Evolutionary conservation across 1,140 invertebrate genomes (phyloP), one percentile per base, ranked within the genome.

Genomic region (Micrasema longulum): DNA sequence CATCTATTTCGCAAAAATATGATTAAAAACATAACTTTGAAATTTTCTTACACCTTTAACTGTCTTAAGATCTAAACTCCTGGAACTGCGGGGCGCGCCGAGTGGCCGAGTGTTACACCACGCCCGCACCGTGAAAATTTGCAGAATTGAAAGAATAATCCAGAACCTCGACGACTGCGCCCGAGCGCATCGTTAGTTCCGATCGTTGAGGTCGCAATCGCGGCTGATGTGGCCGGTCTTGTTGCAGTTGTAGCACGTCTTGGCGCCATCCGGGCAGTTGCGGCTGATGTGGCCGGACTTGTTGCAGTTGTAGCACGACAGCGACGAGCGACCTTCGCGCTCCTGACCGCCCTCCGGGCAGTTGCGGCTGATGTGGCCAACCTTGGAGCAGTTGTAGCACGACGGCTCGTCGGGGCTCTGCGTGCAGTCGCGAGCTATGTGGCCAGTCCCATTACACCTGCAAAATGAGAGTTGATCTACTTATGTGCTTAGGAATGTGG

Each of bases 341-440:
- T 84, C 81, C 10, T 84, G 81, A 65, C 88, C 87, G 77, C 85
- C 87, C 79, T 92, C 91, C 0, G 93, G 92, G 84, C 94, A 95
- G 81, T 92, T 93, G 72, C 92, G 91, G 38, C 93, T 92, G 81
- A 96, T 92, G 84, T 97, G 95, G 50, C 95, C 95, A 73, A 89
- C 88, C 87, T 94, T 94, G 85, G 93, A 93, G 86, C 94, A 95
- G 80, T 91, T 93, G 86, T 94, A 96, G 86, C 94, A 95, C 76
- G 91, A 92, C 80, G 91, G 88, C 80, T 90, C 89, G 78, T 93
- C 91, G 35, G 91, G 89, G 78, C 90, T 91, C 84, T 93, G 91
- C 77, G 91, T 90, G 84, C 95, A 96, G 82, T 96, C 93, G 83
- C 93, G 93, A 68, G 95, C 94, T 85, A 96, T 95, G 83, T 96